Conservation (phyloP, 2,797 vertebrate species). For the Aselliscus stoliczkanus region DNA sequence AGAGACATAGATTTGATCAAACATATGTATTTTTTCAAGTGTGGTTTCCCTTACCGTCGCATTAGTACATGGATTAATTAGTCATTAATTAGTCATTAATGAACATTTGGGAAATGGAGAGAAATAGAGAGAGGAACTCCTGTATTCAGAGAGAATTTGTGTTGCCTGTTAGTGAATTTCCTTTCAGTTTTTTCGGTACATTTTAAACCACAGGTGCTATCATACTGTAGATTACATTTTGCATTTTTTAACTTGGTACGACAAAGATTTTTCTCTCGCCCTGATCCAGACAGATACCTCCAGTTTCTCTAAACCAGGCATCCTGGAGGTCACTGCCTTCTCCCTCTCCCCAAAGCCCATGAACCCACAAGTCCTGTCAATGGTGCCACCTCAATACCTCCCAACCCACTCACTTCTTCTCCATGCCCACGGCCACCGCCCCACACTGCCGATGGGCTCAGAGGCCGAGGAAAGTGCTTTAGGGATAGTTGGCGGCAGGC, state of each 20-base stretch:
- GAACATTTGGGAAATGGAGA: not conserved
- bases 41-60: not conserved
- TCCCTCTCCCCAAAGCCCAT: not conserved
- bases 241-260: not conserved
- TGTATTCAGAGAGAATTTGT: not conserved
- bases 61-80: rapidly evolving
- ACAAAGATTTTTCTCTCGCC: not conserved
- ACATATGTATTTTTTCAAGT: not conserved
- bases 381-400: not conserved
- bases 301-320: not conserved
- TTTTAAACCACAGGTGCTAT: not conserved
- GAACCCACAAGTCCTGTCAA: not conserved
- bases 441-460: not conserved
- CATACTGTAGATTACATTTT: not conserved
- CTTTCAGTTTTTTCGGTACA: not conserved
- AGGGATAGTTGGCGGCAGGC: not conserved
- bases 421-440: rapidly evolving
- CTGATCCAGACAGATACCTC: rapidly evolving
- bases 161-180: not conserved
- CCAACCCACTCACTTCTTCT: not conserved
- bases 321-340: not conserved
- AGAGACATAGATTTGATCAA: not conserved
- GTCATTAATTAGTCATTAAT: no score
- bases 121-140: not conserved
- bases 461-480: rapidly evolving